Conservation (phyloP, 2,797 vertebrate genomes). For the Sparidentex hasta region DNA sequence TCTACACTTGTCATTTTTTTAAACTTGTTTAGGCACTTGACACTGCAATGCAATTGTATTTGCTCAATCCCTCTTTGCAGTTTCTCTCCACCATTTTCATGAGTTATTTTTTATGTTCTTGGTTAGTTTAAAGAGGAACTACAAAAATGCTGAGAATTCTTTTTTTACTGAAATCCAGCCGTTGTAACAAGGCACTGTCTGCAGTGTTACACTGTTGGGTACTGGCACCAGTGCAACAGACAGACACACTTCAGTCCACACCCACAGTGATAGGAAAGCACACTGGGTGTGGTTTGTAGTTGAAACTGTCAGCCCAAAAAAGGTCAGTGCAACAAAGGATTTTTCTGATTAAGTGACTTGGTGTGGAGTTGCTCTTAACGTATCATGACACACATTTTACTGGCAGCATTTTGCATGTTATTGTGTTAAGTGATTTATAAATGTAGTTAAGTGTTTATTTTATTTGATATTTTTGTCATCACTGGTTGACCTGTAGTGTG, state of each 20-base stretch:
- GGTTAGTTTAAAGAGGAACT: constrained; percentile 19
- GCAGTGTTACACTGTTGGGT: constrained; percentile 36
- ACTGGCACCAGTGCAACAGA: constrained; percentile 39
- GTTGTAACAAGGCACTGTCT: constrained; percentile 16
- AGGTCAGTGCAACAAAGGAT: constrained; percentile 20
- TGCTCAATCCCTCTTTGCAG: constrained; percentile 19
- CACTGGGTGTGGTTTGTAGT: constrained; percentile 36
- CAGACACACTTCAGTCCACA: constrained; percentile 37
- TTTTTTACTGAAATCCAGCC: no score
- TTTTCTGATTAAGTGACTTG: constrained; percentile 18
- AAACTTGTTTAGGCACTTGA: constrained; percentile 31
- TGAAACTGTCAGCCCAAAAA: constrained; percentile 38
- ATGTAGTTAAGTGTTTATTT: neutral
- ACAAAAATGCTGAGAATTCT: constrained; percentile 6
- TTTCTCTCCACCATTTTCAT: constrained; percentile 20
- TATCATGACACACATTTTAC: constrained; percentile 12
- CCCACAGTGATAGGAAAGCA: constrained; percentile 33
- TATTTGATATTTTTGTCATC: constrained; percentile 18
- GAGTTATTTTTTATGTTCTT: constrained; percentile 22
- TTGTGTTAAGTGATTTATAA: constrained; percentile 4
- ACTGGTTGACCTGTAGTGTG: constrained; percentile 80
- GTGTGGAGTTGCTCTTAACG: constrained; percentile 18
- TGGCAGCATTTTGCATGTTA: constrained; percentile 7
- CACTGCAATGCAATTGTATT: constrained; percentile 23
- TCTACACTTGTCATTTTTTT: constrained; percentile 37